Percentiles rank a stretch among this genome's conserved stretches.
Conservation (phyloP, 1,140 invertebrate genomes). For the Amphibalanus amphitrite region DNA sequence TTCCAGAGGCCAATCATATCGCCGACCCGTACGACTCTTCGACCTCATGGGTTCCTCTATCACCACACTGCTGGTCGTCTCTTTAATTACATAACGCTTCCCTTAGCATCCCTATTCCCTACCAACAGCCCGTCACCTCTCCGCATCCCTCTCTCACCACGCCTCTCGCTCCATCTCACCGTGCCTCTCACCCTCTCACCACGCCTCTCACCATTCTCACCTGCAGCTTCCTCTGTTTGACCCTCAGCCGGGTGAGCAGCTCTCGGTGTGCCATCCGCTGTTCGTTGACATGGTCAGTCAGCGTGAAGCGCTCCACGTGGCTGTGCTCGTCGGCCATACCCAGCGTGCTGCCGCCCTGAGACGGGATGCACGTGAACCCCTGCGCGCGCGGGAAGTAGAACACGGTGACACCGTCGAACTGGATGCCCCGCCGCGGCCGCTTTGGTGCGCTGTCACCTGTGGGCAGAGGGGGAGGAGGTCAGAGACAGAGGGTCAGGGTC, state of each 20-base stretch:
- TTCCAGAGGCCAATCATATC: too few relatives aligned
- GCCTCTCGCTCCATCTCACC: too few relatives aligned
- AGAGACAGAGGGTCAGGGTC: neutral
- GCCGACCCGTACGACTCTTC: too few relatives aligned
- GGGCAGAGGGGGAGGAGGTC: neutral
- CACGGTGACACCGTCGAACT: slow-evolving; percentile 81
- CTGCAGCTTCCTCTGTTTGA: neutral
- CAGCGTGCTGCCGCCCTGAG: slow-evolving; percentile 78
- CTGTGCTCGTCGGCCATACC: slow-evolving; percentile 84
- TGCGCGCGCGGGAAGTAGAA: slow-evolving; percentile 89
- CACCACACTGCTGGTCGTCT: too few relatives aligned
- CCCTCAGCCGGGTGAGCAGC: slow-evolving; percentile 52
- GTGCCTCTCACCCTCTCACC: too few relatives aligned
- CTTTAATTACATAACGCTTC: too few relatives aligned
- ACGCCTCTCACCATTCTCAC: neutral
- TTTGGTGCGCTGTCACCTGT: slow-evolving; percentile 27
- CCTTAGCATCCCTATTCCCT: too few relatives aligned
- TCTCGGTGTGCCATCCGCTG: slow-evolving; percentile 66
- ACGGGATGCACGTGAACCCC: slow-evolving; percentile 95
- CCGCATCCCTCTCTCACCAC: too few relatives aligned
- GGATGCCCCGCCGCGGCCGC: slow-evolving; percentile 50
- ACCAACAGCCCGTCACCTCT: too few relatives aligned
- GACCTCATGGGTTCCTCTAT: too few relatives aligned
- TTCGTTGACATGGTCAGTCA: slow-evolving; percentile 69
- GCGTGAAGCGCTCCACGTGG: slow-evolving; percentile 51